These are phyloP conservation scores for Smutsia temminckii DNA, from an alignment of 2,797 vertebrate genomes.

Conservation along the genomic window DNA sequence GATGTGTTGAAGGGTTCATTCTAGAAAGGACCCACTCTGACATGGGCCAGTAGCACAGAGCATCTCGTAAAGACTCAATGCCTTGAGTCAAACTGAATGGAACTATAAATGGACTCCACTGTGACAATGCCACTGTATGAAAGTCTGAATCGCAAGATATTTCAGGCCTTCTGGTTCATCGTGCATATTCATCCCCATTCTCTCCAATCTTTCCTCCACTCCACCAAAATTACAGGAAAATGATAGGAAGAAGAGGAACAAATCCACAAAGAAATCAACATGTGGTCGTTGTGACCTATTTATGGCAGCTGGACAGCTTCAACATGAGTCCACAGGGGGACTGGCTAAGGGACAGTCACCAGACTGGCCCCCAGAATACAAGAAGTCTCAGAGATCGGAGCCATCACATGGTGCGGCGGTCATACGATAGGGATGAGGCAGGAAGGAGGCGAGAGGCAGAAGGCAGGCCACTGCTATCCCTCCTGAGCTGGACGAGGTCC, in stretches of 20 bases:
- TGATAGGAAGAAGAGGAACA: background rate
- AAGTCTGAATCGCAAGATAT: no score
- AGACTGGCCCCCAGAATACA: background rate
- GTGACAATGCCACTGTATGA: background rate
- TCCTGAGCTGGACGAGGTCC: background rate
- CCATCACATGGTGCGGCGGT: no score
- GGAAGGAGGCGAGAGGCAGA: background rate
- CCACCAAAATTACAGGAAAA: background rate
- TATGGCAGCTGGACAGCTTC: background rate
- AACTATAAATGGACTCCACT: background rate
- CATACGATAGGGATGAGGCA: background rate
- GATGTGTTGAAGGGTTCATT: background rate
- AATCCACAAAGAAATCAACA: background rate
- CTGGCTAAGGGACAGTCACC: no score
- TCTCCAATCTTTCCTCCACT: background rate
- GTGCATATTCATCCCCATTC: background rate
- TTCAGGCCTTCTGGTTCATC: background rate
- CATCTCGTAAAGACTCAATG: background rate
- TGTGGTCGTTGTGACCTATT: no score
- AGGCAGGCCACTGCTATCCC: no score
- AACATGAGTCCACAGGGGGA: no score
- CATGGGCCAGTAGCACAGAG: background rate
- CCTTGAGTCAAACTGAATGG: no score
- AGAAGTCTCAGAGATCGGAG: background rate
- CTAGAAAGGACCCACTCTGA: background rate